Base-by-base conservation (phyloP, 2,888 invertebrate genomes). In the Parnassius apollo region DNA sequence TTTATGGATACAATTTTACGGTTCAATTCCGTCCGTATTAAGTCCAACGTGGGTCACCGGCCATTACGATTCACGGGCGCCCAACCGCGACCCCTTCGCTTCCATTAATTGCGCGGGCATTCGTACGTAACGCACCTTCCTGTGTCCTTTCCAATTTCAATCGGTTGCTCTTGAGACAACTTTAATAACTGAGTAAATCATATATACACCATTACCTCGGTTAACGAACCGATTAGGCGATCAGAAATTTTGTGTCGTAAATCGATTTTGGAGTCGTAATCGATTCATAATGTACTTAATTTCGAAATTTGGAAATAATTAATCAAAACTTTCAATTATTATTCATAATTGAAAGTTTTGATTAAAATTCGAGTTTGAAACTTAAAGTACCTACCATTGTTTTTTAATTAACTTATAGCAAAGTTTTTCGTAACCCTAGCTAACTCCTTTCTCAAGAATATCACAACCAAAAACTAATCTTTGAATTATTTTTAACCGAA, bases 121-220 rank as follows among this genome's bases (percentile, higher is more conserved):
- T 77, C 77, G 73, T 63, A 66, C 65, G 81, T 77, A 86, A 83
- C 82, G 71, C 72, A 75, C 75, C 77, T 78, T 76, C 75, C 73
- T 70, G 71, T 68, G 72, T 68, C 71, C 71, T 69, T 72, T 68
- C 70, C 67, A 71, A 72, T 71, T 69, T 71, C 59, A 62, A 68
- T 65, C 68, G 63, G 45, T 56, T 54, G 57, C 62, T 49, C 59
- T 55, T 53, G 58, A 62, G 58, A 62, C 62, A 59, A 62, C 50
- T 62, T 50, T 62, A 59, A 62, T 62, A 49, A 59, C 57, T 53
- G 53, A 49, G 11, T 62, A 55, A 59, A 59, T 62, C 62, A 59
- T 62, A 46, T 48, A 59, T 55, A 62, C 44, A 12, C 58, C 62
- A 59, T 62, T 62, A 55, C 49, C 50, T 35, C 49, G 53, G 49